Base-by-base conservation (phyloP, 2,113 vertebrate species). In the Hyla sarda region DNA sequence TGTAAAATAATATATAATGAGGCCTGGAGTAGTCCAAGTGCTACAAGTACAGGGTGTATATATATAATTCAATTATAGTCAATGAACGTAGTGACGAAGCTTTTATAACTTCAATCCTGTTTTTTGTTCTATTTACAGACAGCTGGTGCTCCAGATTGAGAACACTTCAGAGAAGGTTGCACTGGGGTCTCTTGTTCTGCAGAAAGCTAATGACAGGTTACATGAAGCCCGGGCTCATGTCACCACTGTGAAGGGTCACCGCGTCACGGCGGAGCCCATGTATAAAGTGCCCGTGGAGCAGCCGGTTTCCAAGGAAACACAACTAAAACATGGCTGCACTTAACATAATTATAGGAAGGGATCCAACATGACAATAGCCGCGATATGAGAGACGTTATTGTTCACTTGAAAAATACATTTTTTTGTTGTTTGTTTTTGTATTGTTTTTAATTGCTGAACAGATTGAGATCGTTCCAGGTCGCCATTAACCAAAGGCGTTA, bases 141-240 rank as follows among this genome's bases (percentile, higher is more conserved):
- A 87, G 71, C 52, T 88, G 79, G 82, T 87, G 47, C 54, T 88
- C 5, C 71, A 88, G 67, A 90, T 82, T 79, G 85, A 67, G 87
- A 89, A 88, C 17, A n/a, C 17, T 73, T 74, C 88, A 48, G 92
- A 92, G 84, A 90, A 88, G 69, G 76, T 71, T 48, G 88, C 90
- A 77, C 62, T 87, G 19, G 67, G 90, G 75, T 90, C 85, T 50
- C 50, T 92, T 78, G 25, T 88, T 28, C 83, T 87, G 47, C 87
- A 88, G 23, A 89, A 91, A 37, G 23, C 89, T 17, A 89, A 19
- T 69, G 86, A 89, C 50, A 45, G 75, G 67, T 62, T 90, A 34
- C 71, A 88, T 82, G 89, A 92, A 82, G 88, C 87, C 41, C 87
- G 87, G 87, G n/a, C 80, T 69, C 91, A 79, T 82, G 88, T 82